Evolutionary conservation across 2,113 vertebrate species (phyloP).

Genomic region (Redunca redunca): DNA sequence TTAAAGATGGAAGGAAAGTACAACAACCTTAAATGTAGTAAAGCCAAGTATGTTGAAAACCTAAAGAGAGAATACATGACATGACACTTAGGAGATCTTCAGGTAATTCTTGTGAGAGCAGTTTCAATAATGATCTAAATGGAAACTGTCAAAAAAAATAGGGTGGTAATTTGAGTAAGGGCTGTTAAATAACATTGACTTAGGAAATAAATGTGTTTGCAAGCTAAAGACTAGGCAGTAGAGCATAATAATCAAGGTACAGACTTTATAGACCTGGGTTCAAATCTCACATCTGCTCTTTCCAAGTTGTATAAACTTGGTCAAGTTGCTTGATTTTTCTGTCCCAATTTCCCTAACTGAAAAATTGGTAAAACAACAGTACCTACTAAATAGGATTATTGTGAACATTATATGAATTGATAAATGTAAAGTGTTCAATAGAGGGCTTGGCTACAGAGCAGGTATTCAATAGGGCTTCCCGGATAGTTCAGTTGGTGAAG

Average conservation of each 20-base stretch:
- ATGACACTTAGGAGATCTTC: neutral
- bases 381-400: neutral
- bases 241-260: neutral
- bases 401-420: neutral
- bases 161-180: neutral
- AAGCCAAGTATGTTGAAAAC: neutral
- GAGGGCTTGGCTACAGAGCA: neutral
- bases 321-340: constrained; percentile 24
- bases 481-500: neutral
- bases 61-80: neutral
- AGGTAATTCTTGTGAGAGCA: neutral
- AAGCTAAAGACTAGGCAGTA: neutral
- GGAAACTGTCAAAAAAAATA: neutral
- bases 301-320: neutral
- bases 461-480: neutral
- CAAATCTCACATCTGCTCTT: neutral
- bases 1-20: neutral
- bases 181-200: neutral
- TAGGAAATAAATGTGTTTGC: neutral
- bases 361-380: neutral
- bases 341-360: neutral
- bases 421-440: neutral
- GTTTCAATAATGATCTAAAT: constrained; percentile 6
- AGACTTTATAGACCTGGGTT: neutral
- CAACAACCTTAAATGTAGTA: neutral